These are phyloP conservation scores for Lepus oiostolus DNA, from an alignment of 2,797 vertebrate species.

Conservation along the genomic window DNA sequence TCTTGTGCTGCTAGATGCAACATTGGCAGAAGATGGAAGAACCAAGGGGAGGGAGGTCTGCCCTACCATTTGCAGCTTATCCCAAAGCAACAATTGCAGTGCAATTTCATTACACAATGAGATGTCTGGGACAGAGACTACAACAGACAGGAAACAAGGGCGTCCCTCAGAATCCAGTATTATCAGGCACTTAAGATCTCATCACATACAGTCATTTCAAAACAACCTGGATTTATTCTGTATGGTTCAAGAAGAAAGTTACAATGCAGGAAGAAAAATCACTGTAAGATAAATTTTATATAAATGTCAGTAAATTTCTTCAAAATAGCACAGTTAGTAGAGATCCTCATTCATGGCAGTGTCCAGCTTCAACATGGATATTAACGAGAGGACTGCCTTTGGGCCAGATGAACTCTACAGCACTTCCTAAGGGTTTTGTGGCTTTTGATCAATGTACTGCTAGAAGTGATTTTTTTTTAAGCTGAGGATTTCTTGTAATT, in stretches of 20 bases:
- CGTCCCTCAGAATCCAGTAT: background rate
- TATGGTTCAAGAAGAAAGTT: background rate
- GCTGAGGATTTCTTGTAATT: too few species aligned
- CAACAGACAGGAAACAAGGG: background rate
- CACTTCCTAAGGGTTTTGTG: background rate
- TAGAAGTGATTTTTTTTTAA: too few species aligned
- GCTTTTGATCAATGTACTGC: background rate
- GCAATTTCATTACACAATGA: background rate
- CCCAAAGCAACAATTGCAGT: background rate
- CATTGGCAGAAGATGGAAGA: background rate
- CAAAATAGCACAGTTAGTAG: background rate
- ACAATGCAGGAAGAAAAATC: background rate
- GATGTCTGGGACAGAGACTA: background rate
- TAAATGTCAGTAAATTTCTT: background rate
- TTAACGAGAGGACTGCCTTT: background rate
- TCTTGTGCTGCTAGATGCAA: background rate
- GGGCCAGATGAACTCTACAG: background rate
- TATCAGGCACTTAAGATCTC: background rate
- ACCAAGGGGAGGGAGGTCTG: background rate
- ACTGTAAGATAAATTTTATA: background rate
- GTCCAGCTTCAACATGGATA: background rate
- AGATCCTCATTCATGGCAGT: background rate
- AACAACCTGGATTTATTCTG: background rate
- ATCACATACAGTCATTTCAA: background rate
- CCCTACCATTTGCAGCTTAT: background rate